phyloP scores from a whole-genome alignment of 2,888 invertebrate genomes.

The Stegana nigrithorax region DNA sequence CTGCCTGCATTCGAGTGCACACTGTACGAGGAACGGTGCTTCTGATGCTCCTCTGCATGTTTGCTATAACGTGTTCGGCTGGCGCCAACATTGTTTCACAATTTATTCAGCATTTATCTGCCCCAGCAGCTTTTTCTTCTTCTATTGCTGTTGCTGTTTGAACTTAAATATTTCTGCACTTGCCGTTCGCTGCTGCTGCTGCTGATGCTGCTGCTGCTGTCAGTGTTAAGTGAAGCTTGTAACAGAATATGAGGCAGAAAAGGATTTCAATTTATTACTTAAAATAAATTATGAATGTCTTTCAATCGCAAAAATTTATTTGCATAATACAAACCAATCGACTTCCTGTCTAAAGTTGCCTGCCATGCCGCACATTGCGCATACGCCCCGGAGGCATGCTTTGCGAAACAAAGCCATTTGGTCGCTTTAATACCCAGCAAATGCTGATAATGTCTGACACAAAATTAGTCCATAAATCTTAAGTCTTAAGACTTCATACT shows the following conservation, averaged over 20 bases:
- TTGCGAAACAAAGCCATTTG: background rate
- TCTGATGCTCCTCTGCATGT: background rate
- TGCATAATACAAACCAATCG: too few relatives aligned
- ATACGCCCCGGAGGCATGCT: background rate
- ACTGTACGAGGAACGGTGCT: too few relatives aligned
- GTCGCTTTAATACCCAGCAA: background rate
- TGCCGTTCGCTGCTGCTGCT: background rate
- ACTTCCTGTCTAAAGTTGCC: too few relatives aligned
- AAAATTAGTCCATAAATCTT: background rate
- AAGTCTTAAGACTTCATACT: background rate
- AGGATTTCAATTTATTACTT: background rate
- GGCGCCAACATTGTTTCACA: slow-evolving; percentile 5
- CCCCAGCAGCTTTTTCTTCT: background rate
- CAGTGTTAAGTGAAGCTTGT: too few relatives aligned
- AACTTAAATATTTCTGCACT: background rate
- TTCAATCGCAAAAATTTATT: background rate
- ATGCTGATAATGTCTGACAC: background rate
- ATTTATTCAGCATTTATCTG: background rate
- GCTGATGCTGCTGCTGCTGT: background rate
- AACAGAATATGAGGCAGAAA: background rate
- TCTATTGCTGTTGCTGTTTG: background rate
- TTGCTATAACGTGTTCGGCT: background rate
- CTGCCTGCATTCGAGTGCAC: too few relatives aligned
- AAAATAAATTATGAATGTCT: slow-evolving; percentile 6
- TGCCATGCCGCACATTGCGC: background rate